Evolutionary conservation across 2,888 invertebrate genomes (phyloP), one percentile per base, ranked within the genome.

Genomic region (Hedya salicella): DNA sequence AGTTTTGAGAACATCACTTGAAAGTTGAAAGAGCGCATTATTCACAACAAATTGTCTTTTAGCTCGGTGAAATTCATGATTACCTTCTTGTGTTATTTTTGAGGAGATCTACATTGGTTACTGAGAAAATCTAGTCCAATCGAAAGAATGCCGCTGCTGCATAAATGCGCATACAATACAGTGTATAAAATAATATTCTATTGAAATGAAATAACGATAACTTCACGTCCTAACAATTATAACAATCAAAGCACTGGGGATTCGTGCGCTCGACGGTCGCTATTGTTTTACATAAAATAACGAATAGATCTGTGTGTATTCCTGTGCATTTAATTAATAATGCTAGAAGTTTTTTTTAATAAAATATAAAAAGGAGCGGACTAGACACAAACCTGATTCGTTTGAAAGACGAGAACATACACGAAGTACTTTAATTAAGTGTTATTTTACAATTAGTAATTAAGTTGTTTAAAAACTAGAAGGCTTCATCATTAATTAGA

Each of bases 171-270:
- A 6, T 25, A 25, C 25, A 25, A 36, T 9, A 6, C 8, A 9
- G 9, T 36, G 2, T 9, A 2, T 13, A 11, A 36, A 42, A n/a
- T 17, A 53, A 21, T 19, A 54, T 56, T 57, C 30, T 11, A 17
- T 44, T 4, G 17, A n/a, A 57, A 44, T 8, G 14, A 13, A 14
- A 54, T 30, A 56, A 44, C n/a, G 39, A 39, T 36, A 30, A 11
- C 3, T 13, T 13, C 32, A 17, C 32, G 32, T n/a, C 11, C 5
- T 40, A 25, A 30, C 30, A 44, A 57, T 57, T 16, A 17, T 17
- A 13, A n/a, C 19, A 9, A 30, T 49, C 13, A 17, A 44, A 30
- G n/a, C 57, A 57, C 44, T 46, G 32, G 57, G 32, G 44, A 57
- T 25, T 46, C 32, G 56, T 30, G 42, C n/a, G 19, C 9, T 42